Percentiles rank a stretch among this genome's conserved stretches.
These are phyloP conservation scores for Rhynchomys soricoides DNA, from an alignment of 2,113 vertebrate genomes.

Conservation along the genomic window DNA sequence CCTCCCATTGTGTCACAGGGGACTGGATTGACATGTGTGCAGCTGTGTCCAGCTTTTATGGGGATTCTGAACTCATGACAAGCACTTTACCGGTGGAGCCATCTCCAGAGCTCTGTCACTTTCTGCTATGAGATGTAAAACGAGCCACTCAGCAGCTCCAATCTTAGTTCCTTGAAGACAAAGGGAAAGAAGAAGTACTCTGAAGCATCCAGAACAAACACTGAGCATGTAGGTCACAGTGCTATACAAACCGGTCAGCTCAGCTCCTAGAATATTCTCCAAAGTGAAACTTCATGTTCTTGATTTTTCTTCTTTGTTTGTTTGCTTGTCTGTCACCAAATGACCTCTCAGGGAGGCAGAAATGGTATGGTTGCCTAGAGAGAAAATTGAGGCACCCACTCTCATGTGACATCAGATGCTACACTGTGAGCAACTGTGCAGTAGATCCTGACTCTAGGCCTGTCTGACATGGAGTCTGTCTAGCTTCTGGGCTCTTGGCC, in stretches of 20 bases:
- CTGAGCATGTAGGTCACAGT: accelerated
- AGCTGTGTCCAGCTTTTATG: not conserved
- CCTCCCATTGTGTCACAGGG: not conserved
- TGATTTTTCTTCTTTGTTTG: not conserved
- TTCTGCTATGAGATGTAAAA: not conserved
- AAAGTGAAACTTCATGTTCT: not conserved
- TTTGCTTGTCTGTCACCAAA: not conserved
- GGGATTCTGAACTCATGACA: not conserved
- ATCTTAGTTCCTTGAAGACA: not conserved
- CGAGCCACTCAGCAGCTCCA: not conserved
- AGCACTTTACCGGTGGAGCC: not conserved
- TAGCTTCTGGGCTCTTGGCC: not conserved
- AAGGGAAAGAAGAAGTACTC: not conserved
- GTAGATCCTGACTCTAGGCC: not conserved
- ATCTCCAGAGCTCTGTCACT: not conserved
- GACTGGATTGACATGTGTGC: not conserved
- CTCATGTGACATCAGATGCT: not conserved
- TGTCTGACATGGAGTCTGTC: not conserved
- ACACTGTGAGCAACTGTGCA: not conserved
- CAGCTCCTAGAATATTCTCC: not conserved
- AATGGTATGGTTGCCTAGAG: not conserved
- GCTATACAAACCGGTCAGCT: not conserved
- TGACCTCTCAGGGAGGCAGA: not conserved
- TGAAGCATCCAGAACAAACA: not conserved
- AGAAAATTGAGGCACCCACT: not conserved